phyloP scores from a whole-genome alignment of 2,113 vertebrate genomes.

The Ardeotis arabs region DNA sequence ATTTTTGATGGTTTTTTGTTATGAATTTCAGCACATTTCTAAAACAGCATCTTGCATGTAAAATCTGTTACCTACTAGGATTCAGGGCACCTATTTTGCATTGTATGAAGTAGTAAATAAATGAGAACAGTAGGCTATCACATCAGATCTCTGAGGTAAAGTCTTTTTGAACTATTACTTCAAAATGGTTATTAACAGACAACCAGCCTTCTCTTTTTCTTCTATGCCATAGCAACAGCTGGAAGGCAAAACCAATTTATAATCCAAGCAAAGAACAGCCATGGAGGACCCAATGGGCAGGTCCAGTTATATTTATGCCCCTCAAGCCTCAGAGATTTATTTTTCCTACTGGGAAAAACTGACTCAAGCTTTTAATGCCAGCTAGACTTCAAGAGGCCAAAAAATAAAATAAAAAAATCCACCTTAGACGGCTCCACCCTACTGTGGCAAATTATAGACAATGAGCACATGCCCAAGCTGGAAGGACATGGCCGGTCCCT shows the following conservation, averaged over 20 bases:
- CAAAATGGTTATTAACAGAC: not conserved
- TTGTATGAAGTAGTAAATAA: not conserved
- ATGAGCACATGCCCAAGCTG: not conserved
- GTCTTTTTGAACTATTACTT: not conserved
- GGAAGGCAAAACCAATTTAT: not conserved
- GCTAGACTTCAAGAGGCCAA: not conserved
- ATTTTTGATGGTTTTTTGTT: not conserved
- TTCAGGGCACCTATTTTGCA: not conserved
- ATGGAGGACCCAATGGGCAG: not conserved
- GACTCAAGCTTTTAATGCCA: not conserved
- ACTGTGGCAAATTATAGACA: not conserved
- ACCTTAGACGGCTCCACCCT: not conserved
- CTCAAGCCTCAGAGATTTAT: not conserved
- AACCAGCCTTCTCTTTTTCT: not conserved
- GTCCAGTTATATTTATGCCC: not conserved
- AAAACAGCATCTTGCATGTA: not conserved
- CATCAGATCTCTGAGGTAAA: not conserved
- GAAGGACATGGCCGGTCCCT: not conserved
- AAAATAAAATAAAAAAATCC: too few relatives aligned
- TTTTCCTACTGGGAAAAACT: not conserved
- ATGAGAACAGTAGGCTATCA: not conserved
- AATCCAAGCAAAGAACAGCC: not conserved
- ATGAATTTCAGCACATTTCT: not conserved
- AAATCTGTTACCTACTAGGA: not conserved
- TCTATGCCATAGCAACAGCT: not conserved